Conservation (phyloP, 2,888 invertebrate genomes). For the Azorinus chamasolen region DNA sequence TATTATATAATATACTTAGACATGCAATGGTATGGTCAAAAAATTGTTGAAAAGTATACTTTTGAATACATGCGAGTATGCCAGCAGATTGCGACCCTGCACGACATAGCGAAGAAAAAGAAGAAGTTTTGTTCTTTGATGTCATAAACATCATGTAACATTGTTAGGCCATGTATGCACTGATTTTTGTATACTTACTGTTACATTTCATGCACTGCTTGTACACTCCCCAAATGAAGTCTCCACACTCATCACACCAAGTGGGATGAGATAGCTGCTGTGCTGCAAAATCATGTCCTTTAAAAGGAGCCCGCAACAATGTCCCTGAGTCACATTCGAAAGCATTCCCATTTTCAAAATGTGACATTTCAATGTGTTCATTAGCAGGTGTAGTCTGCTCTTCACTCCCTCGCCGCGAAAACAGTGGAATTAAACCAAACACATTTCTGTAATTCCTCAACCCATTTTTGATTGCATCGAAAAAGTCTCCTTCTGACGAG, state of each 20-base stretch:
- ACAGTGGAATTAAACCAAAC: slow-evolving; percentile 59
- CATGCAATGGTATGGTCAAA: too few species aligned
- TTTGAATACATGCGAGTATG: too few species aligned
- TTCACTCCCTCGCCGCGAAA: slow-evolving; percentile 53
- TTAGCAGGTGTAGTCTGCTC: slow-evolving; percentile 30
- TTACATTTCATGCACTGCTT: slow-evolving; percentile 87
- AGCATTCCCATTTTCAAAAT: slow-evolving; percentile 67
- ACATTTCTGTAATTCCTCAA: slow-evolving; percentile 58
- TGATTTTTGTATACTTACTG: slow-evolving; percentile 81
- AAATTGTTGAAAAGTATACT: too few species aligned
- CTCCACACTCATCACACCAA: slow-evolving; percentile 88
- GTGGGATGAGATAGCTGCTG: slow-evolving; percentile 85
- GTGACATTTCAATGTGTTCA: slow-evolving; percentile 81
- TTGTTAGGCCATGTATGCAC: too few species aligned
- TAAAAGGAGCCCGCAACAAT: slow-evolving; percentile 56
- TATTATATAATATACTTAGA: too few species aligned
- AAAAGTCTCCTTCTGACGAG: slow-evolving; percentile 61
- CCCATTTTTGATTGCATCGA: slow-evolving; percentile 73
- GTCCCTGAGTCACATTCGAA: slow-evolving; percentile 46
- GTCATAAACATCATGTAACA: too few species aligned
- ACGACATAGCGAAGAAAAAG: too few species aligned
- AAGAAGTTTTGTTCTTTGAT: too few species aligned
- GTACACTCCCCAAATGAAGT: slow-evolving; percentile 87
- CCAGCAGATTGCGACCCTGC: too few species aligned
- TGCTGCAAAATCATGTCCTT: slow-evolving; percentile 78